A percentile compares a stretch with the other conserved stretches of the same genome.
Evolutionary conservation across 2,113 vertebrate species (phyloP).

Genomic region (Sciurus niger): DNA sequence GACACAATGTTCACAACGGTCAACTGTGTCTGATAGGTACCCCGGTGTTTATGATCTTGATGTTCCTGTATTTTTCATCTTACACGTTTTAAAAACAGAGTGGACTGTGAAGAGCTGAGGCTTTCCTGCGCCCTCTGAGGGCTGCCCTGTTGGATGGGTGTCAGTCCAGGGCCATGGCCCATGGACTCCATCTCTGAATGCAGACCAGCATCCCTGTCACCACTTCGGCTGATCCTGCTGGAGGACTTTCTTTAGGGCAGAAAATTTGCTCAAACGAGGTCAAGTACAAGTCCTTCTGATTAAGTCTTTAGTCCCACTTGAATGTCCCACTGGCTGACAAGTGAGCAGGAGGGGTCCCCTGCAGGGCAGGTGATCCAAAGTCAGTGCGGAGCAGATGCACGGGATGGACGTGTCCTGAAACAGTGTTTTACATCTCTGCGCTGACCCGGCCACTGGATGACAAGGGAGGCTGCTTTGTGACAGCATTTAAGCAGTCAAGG

Average conservation of each 20-base stretch:
- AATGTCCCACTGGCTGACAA: not conserved
- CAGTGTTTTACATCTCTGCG: not conserved
- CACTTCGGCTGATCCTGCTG: not conserved
- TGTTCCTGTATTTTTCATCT: not conserved
- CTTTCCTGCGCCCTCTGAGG: rapidly evolving
- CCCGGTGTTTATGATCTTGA: not conserved
- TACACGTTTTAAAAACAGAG: not conserved
- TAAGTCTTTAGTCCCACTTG: not conserved
- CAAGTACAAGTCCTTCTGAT: not conserved
- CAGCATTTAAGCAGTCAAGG: rapidly evolving
- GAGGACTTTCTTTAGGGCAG: not conserved
- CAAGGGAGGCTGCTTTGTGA: rapidly evolving
- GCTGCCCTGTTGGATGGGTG: not conserved
- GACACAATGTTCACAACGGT: not conserved
- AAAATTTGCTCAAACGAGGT: not conserved
- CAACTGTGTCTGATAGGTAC: not conserved
- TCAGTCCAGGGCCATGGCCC: rapidly evolving
- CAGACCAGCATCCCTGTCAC: rapidly evolving
- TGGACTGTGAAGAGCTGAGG: not conserved
- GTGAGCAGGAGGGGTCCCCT: not conserved
- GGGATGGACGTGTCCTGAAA: rapidly evolving
- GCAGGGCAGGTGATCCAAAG: not conserved
- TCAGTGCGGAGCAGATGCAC: no score
- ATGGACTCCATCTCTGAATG: not conserved
- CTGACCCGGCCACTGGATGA: not conserved